Percentiles rank a stretch among this genome's conserved stretches.
Evolutionary conservation across 2,113 vertebrate species (phyloP).

Genomic region (Rhineura floridana): DNA sequence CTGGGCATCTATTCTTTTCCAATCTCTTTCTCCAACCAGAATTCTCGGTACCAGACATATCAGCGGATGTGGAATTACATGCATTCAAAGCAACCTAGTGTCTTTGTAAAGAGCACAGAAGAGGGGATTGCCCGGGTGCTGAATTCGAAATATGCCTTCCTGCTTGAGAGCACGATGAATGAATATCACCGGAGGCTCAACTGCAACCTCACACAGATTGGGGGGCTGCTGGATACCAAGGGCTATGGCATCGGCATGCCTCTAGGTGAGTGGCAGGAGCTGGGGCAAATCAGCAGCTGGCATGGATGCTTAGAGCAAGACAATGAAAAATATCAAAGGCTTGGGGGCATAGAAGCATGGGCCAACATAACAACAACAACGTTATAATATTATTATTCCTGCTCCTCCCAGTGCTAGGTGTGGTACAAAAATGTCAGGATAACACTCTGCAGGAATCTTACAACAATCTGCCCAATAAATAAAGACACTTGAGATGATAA

Average conservation of each 20-base stretch:
- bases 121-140: constrained; percentile 90
- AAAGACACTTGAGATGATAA: too few species aligned
- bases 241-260: constrained; percentile 94
- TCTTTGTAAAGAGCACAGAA: constrained; percentile 92
- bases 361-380: not conserved
- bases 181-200: constrained; percentile 90
- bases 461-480: too few species aligned
- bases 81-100: constrained; percentile 91
- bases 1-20: not conserved
- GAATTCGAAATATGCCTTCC: constrained; percentile 90
- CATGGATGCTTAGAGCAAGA: accelerated
- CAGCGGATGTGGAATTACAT: constrained; percentile 96
- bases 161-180: constrained; percentile 93
- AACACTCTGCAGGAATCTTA: too few species aligned
- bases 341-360: not conserved
- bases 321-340: not conserved
- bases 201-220: constrained; percentile 93
- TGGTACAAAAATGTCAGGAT: too few species aligned
- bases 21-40: constrained; percentile 66
- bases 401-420: not conserved
- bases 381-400: too few species aligned
- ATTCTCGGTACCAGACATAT: constrained; percentile 90
- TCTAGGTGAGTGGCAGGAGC: constrained; percentile 76
- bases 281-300: not conserved
- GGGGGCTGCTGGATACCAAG: constrained; percentile 91